A percentile compares a stretch with the other conserved stretches of the same genome.
These are phyloP conservation scores for Drosophila fuyamai DNA, from an alignment of 1,140 invertebrate genomes.

Conservation along the genomic window DNA sequence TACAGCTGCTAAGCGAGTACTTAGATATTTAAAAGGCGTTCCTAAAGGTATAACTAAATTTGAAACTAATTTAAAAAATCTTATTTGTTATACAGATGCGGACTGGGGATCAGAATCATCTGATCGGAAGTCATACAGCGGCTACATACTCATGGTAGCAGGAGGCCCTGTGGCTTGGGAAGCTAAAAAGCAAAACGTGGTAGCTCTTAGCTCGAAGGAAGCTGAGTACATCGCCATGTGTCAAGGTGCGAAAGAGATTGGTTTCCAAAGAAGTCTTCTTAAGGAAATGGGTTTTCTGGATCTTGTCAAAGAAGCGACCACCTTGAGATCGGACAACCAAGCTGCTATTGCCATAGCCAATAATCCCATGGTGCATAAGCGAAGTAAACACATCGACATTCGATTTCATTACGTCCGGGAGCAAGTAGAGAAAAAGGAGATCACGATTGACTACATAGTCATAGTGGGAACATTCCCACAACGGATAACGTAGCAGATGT, in stretches of 20 bases:
- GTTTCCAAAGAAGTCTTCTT: not conserved
- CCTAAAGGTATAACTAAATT: not conserved
- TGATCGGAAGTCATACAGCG: not conserved
- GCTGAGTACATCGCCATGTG: slow-evolving; percentile 1
- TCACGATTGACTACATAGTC: not conserved
- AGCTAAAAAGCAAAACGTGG: not conserved
- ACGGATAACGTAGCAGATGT: not conserved
- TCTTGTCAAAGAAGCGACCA: not conserved
- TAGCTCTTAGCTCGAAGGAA: not conserved
- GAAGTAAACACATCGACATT: slow-evolving; percentile 1
- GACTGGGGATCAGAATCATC: slow-evolving; percentile 4
- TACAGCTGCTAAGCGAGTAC: too few species aligned
- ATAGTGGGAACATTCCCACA: not conserved
- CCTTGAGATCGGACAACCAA: not conserved
- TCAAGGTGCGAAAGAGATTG: not conserved
- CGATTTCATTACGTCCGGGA: not conserved
- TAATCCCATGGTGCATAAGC: not conserved
- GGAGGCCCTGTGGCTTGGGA: not conserved
- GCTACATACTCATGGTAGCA: slow-evolving; percentile 3
- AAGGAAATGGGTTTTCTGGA: not conserved
- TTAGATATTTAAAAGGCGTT: too few species aligned
- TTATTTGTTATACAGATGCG: not conserved
- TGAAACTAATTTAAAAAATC: not conserved
- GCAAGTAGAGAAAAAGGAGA: not conserved
- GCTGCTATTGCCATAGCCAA: not conserved